These are phyloP conservation scores for Papilio gigon DNA, from an alignment of 2,888 invertebrate species.

Conservation along the genomic window DNA sequence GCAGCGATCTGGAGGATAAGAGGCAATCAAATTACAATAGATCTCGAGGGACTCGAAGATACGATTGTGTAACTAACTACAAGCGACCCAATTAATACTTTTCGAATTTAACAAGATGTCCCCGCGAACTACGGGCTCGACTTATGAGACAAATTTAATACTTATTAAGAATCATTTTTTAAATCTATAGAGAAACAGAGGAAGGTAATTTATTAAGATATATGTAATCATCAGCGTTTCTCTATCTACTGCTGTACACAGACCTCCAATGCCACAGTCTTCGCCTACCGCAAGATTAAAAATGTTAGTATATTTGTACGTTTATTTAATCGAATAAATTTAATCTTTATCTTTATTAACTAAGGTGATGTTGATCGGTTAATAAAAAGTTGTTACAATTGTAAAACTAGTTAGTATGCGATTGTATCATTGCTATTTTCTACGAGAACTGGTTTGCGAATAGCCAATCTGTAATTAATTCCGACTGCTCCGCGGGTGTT, in stretches of 20 bases:
- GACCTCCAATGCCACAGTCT: no score
- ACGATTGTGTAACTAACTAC: slow-evolving; percentile 12
- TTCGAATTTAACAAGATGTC: slow-evolving; percentile 22
- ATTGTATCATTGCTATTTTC: slow-evolving; percentile 15
- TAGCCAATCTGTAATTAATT: slow-evolving; percentile 8
- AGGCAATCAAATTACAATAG: slow-evolving; percentile 37
- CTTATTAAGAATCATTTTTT: no score
- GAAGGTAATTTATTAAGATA: no score
- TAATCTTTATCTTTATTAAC: no score
- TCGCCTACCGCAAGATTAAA: no score
- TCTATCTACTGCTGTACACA: no score
- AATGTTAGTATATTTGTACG: no score
- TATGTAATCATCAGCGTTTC: no score
- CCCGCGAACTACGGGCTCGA: not conserved
- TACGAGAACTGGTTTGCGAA: slow-evolving; percentile 2
- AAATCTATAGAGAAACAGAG: no score
- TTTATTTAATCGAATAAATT: no score
- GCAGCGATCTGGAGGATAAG: slow-evolving; percentile 32
- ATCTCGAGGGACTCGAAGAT: slow-evolving; percentile 22
- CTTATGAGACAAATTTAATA: not conserved
- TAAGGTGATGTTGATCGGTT: no score
- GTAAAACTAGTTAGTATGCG: not conserved
- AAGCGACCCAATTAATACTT: slow-evolving; percentile 33
- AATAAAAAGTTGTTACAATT: slow-evolving; percentile 6
- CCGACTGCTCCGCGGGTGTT: slow-evolving; percentile 12